Evolutionary conservation across 2,113 vertebrate species (phyloP).

Genomic region (Cathartes aura): DNA sequence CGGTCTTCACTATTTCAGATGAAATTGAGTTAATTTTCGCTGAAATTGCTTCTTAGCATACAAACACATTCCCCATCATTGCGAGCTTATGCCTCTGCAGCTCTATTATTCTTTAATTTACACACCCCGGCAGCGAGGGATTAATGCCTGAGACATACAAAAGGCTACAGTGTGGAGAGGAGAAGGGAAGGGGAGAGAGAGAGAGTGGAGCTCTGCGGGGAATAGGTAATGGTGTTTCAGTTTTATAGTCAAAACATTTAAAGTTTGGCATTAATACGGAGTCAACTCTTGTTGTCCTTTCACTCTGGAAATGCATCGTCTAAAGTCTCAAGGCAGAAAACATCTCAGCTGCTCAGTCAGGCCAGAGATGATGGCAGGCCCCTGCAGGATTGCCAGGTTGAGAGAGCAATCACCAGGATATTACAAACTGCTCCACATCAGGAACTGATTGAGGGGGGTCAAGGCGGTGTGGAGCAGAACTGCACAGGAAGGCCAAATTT

Average conservation of each 20-base stretch:
- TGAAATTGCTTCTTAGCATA: constrained; percentile 87
- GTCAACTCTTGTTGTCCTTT: constrained; percentile 49
- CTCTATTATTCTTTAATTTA: constrained; percentile 84
- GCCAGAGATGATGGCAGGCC: background rate
- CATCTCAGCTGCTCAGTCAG: background rate
- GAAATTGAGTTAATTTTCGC: constrained; percentile 87
- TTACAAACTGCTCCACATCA: background rate
- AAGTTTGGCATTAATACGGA: constrained; percentile 37
- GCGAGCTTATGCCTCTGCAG: constrained; percentile 77
- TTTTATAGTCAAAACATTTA: constrained; percentile 67
- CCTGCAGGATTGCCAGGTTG: background rate
- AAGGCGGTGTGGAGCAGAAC: background rate
- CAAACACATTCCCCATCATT: constrained; percentile 83
- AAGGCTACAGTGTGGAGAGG: constrained; percentile 52
- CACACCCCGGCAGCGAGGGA: constrained; percentile 67
- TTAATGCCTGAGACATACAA: constrained; percentile 70
- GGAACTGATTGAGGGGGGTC: background rate
- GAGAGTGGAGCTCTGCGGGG: constrained; percentile 22
- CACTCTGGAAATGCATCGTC: background rate
- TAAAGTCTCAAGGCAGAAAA: background rate
- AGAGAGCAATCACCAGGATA: background rate
- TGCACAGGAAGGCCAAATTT: background rate
- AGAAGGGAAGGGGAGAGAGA: background rate
- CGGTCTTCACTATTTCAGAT: constrained; percentile 80
- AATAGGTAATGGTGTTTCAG: constrained; percentile 63